Evolutionary conservation across 2,113 vertebrate genomes (phyloP).

Genomic region (Ifrita kowaldi): DNA sequence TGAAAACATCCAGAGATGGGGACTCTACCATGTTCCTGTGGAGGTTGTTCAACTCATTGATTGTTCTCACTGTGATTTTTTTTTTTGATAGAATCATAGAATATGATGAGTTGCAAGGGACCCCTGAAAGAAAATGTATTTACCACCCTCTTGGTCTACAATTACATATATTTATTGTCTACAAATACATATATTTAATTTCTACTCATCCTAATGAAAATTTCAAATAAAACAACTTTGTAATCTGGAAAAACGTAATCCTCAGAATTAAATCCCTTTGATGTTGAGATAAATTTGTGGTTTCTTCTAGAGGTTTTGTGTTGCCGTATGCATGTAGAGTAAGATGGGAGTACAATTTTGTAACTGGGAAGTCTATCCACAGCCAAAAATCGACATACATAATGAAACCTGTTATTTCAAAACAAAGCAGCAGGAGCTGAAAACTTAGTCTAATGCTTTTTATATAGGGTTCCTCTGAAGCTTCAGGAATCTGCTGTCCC

Average conservation of each 20-base stretch:
- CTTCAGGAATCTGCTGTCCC: neutral
- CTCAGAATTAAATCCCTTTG: neutral
- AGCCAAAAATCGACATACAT: neutral
- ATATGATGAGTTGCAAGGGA: neutral
- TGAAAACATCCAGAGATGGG: neutral
- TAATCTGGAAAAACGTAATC: neutral
- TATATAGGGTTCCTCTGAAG: neutral
- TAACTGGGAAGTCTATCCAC: neutral
- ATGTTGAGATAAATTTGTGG: neutral
- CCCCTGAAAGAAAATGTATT: neutral
- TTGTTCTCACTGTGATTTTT: neutral
- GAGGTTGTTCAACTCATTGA: neutral
- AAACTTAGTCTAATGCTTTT: neutral
- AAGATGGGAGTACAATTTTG: neutral
- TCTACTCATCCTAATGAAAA: neutral
- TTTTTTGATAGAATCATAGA: neutral
- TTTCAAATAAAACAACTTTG: neutral
- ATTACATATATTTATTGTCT: neutral
- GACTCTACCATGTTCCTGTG: accelerated
- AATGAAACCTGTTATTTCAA: neutral
- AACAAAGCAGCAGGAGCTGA: neutral
- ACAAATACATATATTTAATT: neutral
- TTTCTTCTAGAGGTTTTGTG: neutral
- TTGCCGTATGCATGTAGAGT: neutral
- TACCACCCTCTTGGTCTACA: accelerated